Percentiles rank a stretch among this genome's conserved stretches.
Evolutionary conservation across 2,113 vertebrate genomes (phyloP).

Genomic region (Emydocephalus ijimae): DNA sequence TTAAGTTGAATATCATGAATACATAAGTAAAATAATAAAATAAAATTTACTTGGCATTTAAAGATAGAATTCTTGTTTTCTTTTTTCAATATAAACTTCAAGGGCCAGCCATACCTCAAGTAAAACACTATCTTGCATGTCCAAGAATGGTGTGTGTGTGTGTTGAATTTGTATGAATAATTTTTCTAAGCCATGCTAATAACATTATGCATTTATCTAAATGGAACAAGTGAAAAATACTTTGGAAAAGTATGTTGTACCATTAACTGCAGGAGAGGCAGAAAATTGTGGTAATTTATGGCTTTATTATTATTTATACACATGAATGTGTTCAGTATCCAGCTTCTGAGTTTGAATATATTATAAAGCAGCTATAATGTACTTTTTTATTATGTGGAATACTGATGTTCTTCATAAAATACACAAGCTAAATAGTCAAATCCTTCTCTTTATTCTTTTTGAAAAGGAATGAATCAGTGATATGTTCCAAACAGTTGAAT

Average conservation of each 20-base stretch:
- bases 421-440: conserved; percentile 36
- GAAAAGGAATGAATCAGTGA: conserved; percentile 25
- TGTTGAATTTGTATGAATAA: conserved; percentile 55
- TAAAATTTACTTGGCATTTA: not conserved
- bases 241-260: conserved; percentile 61
- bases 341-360: conserved; percentile 34
- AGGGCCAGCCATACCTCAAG: not conserved
- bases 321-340: conserved; percentile 55
- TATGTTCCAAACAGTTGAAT: not conserved
- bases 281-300: conserved; percentile 71
- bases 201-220: conserved; percentile 64
- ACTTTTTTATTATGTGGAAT: conserved; percentile 38
- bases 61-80: not conserved
- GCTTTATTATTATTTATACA: conserved; percentile 60
- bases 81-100: not conserved
- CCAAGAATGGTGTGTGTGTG: conserved; percentile 17
- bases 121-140: conserved; percentile 41
- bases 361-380: conserved; percentile 49
- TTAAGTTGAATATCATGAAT: not conserved
- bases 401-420: conserved; percentile 45
- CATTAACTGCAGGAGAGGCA: conserved; percentile 65
- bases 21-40: not conserved
- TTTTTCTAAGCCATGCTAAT: conserved; percentile 62
- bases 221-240: conserved; percentile 67
- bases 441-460: conserved; percentile 33